These are phyloP conservation scores for Ectemnius lituratus DNA, from an alignment of 2,888 invertebrate species.

Conservation along the genomic window DNA sequence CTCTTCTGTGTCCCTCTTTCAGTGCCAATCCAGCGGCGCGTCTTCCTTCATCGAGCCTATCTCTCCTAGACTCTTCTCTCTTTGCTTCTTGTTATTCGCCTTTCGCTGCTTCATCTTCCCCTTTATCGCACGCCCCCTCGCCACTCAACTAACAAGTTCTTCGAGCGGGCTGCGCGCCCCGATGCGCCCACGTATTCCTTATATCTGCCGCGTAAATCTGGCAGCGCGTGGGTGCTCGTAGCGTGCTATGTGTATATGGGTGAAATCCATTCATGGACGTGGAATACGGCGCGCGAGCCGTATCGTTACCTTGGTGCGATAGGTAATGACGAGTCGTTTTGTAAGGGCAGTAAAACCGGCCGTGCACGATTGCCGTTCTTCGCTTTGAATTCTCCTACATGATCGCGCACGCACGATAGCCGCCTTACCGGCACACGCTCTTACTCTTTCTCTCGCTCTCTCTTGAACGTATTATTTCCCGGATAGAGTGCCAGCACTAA, in stretches of 20 bases:
- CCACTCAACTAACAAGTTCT: slow-evolving; percentile 42
- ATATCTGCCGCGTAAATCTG: slow-evolving; percentile 46
- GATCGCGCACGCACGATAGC: background rate
- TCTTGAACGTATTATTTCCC: too few relatives aligned
- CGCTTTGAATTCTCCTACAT: background rate
- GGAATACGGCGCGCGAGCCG: slow-evolving; percentile 10
- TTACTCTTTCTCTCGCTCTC: too few relatives aligned
- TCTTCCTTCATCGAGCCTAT: background rate
- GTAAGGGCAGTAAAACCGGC: slow-evolving; percentile 18
- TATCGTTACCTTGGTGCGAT: background rate
- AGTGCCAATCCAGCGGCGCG: background rate
- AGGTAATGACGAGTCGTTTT: slow-evolving; percentile 25
- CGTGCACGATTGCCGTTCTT: slow-evolving; percentile 4
- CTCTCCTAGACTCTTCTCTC: background rate
- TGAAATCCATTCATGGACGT: slow-evolving; percentile 43
- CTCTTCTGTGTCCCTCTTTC: background rate
- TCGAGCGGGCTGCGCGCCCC: slow-evolving; percentile 34
- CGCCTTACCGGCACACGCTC: background rate
- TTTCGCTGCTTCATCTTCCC: background rate
- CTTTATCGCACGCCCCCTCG: slow-evolving; percentile 18
- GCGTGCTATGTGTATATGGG: slow-evolving; percentile 19
- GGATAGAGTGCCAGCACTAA: too few relatives aligned
- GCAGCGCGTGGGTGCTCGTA: slow-evolving; percentile 22
- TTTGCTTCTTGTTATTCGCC: background rate
- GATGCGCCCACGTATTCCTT: slow-evolving; percentile 39